These are phyloP conservation scores for Epizoanthus ramosus DNA, from an alignment of 92 coral and sea anemone genomes.

Conservation along the genomic window DNA sequence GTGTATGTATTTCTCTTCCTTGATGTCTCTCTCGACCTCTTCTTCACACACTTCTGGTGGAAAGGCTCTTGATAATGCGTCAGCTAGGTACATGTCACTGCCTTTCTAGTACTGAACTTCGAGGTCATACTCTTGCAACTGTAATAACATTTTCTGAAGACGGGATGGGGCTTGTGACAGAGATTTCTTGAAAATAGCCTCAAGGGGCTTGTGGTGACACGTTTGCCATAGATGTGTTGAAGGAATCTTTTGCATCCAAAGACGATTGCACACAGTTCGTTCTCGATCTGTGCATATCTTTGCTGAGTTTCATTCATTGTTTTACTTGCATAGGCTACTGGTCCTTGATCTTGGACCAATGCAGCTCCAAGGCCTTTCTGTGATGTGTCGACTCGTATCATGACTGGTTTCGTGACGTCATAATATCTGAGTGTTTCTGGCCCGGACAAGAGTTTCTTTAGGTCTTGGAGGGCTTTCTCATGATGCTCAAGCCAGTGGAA, in stretches of 20 bases:
- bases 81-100: conserved; percentile 61
- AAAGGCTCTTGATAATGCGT: conserved; percentile 61
- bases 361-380: conserved; percentile 56
- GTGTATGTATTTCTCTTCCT: conserved; percentile 51
- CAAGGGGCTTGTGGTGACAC: conserved; percentile 46
- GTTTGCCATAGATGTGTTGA: conserved; percentile 57
- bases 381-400: conserved; percentile 47
- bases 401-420: conserved; percentile 50
- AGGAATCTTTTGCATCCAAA: conserved; percentile 51
- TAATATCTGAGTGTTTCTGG: conserved; percentile 57
- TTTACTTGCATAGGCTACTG: conserved; percentile 48
- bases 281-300: conserved; percentile 52
- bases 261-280: conserved; percentile 53
- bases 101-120: conserved; percentile 39
- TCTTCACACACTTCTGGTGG: conserved; percentile 51
- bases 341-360: conserved; percentile 46
- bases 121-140: conserved; percentile 54
- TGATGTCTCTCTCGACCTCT: conserved; percentile 52
- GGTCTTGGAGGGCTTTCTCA: conserved; percentile 55
- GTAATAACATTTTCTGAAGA: conserved; percentile 42
- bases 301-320: conserved; percentile 52
- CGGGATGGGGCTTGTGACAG: conserved; percentile 49
- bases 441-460: conserved; percentile 46
- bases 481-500: conserved; percentile 66
- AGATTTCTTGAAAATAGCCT: conserved; percentile 33